Base-by-base conservation (phyloP, 2,888 invertebrate species). In the Habroteleia sp. region DNA sequence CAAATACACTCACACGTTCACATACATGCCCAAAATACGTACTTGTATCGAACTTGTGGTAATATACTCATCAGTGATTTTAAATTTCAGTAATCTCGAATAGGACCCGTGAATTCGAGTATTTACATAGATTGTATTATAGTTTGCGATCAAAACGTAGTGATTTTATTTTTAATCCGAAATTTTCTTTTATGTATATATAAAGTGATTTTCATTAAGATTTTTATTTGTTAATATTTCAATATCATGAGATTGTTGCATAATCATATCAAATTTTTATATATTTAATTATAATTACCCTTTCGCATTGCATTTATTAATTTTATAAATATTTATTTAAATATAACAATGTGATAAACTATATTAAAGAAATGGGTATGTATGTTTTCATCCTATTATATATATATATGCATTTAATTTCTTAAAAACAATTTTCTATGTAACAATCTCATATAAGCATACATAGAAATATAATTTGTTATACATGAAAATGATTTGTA, bases 51-150 rank as follows among this genome's bases (percentile, higher is more conserved):
- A 58, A 48, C 60, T 69, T 65, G 71, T 68, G 68, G 74, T 56
- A 44, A 74, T 69, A 37, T 72, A 74, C 44, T 63, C 66, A 65
- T 39, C 65, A 62, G 66, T 62, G 48, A 65, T 63, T 56, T 65
- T 46, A 52, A 62, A 56, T 62, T 71, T 72, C 48, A 71, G 42
- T 56, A 48, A 63, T 56, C 56, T 72, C 63, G 56, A 63, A 72
- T 72, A 11, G 50, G 10, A 58, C 8, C 41, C 37, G 39, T 52
- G 37, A 52, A 50, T 50, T 69, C 56, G 68, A 63, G 69, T 46
- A 69, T 58, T 74, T 60, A 74, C 62, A 69, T 50, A 69, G 44
- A 74, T 29, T 74, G 74, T 74, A 69, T 74, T 52, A 74, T 74
- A 72, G 46, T 58, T 74, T 74, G 56, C 50, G 66, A 66, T 23